phyloP scores from a whole-genome alignment of 2,797 vertebrate species.

The Falco berigora region DNA sequence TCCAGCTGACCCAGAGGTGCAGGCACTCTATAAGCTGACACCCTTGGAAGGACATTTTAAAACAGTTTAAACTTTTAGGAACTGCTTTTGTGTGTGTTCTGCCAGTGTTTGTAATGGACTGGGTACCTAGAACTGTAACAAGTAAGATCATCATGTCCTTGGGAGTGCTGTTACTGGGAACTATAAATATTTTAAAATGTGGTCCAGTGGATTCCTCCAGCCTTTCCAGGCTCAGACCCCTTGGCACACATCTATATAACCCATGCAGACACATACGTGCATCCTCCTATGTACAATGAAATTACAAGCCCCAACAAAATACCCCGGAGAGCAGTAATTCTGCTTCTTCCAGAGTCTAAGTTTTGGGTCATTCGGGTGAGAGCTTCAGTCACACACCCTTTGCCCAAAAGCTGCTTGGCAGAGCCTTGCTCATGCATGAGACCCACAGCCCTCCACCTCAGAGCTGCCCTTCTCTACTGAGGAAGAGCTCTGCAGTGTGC shows the following conservation, averaged over 20 bases:
- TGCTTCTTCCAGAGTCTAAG: too few species aligned
- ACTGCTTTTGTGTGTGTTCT: not conserved
- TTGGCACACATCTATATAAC: too few species aligned
- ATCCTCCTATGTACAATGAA: not conserved
- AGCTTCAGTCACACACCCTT: not conserved
- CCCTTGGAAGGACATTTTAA: not conserved
- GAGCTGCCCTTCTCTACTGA: rapidly evolving
- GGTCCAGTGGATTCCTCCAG: not conserved
- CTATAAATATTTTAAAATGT: too few species aligned
- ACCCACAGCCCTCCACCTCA: not conserved
- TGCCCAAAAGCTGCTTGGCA: not conserved
- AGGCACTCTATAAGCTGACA: not conserved
- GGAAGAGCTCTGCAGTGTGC: not conserved
- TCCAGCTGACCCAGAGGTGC: not conserved
- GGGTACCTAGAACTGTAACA: not conserved
- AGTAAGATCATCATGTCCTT: not conserved
- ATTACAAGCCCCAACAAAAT: not conserved
- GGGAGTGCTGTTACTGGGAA: not conserved
- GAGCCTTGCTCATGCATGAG: not conserved
- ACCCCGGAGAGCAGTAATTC: not conserved
- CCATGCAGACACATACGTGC: not conserved
- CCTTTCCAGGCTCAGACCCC: not conserved
- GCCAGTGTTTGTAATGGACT: not conserved
- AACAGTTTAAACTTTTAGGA: not conserved
- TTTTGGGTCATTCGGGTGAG: not conserved